Evolutionary conservation across 2,888 invertebrate species (phyloP), one percentile per base, ranked within the genome.

Genomic region (Meghimatium bilineatum): DNA sequence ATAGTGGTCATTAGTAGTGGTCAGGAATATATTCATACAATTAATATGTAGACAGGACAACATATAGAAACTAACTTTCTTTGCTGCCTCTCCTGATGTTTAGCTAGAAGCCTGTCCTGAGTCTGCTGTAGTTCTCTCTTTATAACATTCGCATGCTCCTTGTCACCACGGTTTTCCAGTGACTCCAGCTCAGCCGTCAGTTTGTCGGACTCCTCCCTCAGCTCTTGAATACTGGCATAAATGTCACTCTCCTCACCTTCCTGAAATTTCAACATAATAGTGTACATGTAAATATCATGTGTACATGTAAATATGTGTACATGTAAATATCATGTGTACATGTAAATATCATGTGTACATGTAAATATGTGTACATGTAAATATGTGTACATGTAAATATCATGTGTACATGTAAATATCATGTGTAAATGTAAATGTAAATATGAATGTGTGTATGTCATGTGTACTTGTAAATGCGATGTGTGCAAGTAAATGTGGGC

Each of bases 181-280:
- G 91, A 88, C 44, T 89, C 90, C 14, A 93, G 88, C 84, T 89
- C 89, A 23, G 89, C 85, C 29, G 89, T 87, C 52, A 93, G 86
- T 49, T 90, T 89, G 49, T 91, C 90, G 26, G 91, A 89, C 83
- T 89, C 88, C 69, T 93, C 92, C 20, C 91, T 87, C 82, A 93
- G 88, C 85, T 92, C 90, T 87, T 93, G 91, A 66, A 93, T 92
- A 79, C 91, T 91, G 63, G 91, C 89, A 85, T 93, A 93, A 52
- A 92, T 90, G 56, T 93, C 93, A 80, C 90, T 86, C 56, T 93
- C 93, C 72, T 93, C 93, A 60, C 90, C 89, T 85, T 92, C 91
- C 91, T 87, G 79, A 49, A 52, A 38, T 63, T 17, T n/a, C 23
- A 71, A 36, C 56, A 49, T 49, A 49, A 8, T 49, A 17, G 49